Conservation (phyloP, 2,888 invertebrate species). For the Tetrapedia diversipes region DNA sequence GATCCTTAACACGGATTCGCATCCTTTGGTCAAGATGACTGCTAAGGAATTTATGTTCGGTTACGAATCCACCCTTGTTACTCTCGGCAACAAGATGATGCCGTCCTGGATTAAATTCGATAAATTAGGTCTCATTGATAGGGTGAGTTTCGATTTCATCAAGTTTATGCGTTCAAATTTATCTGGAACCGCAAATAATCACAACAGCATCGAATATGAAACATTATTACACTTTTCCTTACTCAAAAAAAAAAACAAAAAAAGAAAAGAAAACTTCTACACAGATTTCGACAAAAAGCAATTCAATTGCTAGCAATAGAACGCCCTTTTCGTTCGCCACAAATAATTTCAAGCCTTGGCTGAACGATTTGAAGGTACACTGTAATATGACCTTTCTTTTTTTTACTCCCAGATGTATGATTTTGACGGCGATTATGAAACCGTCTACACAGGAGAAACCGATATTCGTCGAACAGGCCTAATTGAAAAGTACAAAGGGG, state of each 20-base stretch:
- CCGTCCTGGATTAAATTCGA: slow-evolving; percentile 94
- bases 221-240: too few relatives aligned
- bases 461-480: slow-evolving; percentile 87
- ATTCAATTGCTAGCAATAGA: not conserved
- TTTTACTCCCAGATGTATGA: slow-evolving; percentile 90
- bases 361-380: not conserved
- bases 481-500: slow-evolving; percentile 90
- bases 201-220: too few relatives aligned
- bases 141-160: slow-evolving; percentile 86
- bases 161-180: too few relatives aligned
- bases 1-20: slow-evolving; percentile 87
- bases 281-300: too few relatives aligned
- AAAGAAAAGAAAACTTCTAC: too few relatives aligned
- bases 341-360: too few relatives aligned
- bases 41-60: slow-evolving; percentile 96
- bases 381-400: not conserved
- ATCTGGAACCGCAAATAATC: too few relatives aligned
- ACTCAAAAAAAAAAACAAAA: too few relatives aligned
- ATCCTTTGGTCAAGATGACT: slow-evolving; percentile 91
- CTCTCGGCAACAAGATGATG: slow-evolving; percentile 91
- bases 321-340: too few relatives aligned
- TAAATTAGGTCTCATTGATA: slow-evolving; percentile 93
- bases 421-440: slow-evolving; percentile 91
- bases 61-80: slow-evolving; percentile 91
- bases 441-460: slow-evolving; percentile 89